Evolutionary conservation across 1,140 invertebrate species (phyloP).

Genomic region (Stegodyphus mimosarum): DNA sequence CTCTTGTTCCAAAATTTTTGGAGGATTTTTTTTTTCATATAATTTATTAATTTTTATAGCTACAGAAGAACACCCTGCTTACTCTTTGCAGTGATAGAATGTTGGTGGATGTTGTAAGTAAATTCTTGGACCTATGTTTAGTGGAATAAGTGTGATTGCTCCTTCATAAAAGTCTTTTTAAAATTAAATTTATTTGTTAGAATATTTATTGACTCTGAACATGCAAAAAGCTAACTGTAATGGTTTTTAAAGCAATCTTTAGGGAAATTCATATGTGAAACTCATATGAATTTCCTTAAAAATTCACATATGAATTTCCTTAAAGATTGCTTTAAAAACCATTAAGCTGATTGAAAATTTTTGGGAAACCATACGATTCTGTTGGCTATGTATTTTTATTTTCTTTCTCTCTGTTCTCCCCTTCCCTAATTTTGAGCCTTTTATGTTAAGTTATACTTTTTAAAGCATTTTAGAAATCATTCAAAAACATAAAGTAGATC

Average conservation of each 20-base stretch:
- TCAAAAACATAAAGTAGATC: too few species aligned
- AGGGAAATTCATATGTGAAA: not conserved
- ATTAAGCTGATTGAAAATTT: too few species aligned
- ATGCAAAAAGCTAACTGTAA: not conserved
- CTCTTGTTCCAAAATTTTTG: not conserved
- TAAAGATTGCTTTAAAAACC: too few species aligned
- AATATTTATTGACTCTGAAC: not conserved
- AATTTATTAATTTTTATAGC: slow-evolving; percentile 67
- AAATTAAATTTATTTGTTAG: not conserved
- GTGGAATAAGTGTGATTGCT: not conserved
- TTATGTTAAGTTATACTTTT: too few species aligned
- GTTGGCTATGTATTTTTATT: too few species aligned
- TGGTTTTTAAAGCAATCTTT: not conserved
- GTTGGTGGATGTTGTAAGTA: slow-evolving; percentile 75
- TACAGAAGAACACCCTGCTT: slow-evolving; percentile 83
- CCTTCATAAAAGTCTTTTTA: not conserved
- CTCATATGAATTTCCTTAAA: not conserved
- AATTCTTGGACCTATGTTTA: not conserved
- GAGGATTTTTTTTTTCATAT: not conserved
- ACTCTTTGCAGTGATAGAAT: slow-evolving; percentile 84
- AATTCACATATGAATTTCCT: too few species aligned
- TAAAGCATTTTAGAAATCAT: too few species aligned
- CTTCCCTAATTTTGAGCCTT: too few species aligned
- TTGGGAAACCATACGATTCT: too few species aligned
- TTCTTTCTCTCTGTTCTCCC: too few species aligned